These are phyloP conservation scores for Melospiza melodia DNA, from an alignment of 2,113 vertebrate genomes.

Conservation along the genomic window DNA sequence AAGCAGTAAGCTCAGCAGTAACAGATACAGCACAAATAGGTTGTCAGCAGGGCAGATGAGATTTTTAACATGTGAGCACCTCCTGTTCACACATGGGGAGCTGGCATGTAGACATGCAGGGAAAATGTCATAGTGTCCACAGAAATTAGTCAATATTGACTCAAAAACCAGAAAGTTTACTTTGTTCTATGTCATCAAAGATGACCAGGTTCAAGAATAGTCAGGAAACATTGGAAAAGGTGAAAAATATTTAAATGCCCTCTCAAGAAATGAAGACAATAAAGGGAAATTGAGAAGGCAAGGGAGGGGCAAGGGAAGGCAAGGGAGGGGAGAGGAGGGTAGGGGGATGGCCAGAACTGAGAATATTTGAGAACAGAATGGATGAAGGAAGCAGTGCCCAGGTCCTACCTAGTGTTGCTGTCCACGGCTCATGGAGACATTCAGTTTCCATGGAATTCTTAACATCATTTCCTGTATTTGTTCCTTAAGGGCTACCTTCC, in stretches of 20 bases:
- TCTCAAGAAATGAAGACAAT: not conserved
- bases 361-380: not conserved
- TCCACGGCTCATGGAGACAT: not conserved
- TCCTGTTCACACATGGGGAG: not conserved
- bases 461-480: not conserved
- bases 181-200: not conserved
- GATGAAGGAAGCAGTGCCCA: not conserved
- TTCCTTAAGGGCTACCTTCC: not conserved
- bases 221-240: not conserved
- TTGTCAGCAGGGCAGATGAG: not conserved
- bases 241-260: not conserved
- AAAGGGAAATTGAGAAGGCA: not conserved
- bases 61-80: not conserved
- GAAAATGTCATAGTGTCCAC: not conserved
- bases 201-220: not conserved
- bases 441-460: not conserved
- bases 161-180: not conserved
- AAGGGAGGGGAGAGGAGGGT: fast-evolving
- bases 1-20: not conserved
- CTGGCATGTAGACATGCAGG: not conserved
- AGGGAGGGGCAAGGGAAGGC: fast-evolving
- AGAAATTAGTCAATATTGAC: not conserved
- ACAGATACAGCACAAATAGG: not conserved
- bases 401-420: not conserved
- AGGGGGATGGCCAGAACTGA: not conserved